Conservation (phyloP, 2,888 invertebrate genomes). For the Zygaena filipendulae region DNA sequence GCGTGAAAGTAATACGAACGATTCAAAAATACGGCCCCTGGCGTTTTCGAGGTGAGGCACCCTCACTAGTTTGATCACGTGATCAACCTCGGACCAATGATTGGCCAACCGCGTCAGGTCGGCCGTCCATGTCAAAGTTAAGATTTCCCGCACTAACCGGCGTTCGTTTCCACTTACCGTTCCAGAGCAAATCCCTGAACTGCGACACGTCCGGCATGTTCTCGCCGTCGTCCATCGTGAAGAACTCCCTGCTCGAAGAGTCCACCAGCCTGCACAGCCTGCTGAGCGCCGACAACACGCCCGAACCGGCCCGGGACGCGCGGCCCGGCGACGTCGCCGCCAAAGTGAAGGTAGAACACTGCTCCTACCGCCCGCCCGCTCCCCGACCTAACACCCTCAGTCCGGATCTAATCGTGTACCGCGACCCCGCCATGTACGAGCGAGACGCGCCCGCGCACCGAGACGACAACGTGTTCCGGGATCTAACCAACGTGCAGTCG, state of each 20-base stretch:
- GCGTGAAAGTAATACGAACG: too few species aligned
- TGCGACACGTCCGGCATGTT: conserved; percentile 83
- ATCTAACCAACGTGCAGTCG: conserved; percentile 48
- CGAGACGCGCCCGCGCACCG: conserved; percentile 15
- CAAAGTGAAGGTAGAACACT: conserved; percentile 66
- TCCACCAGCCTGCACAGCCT: conserved; percentile 71
- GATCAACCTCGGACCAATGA: too few species aligned
- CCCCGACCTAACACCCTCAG: conserved; percentile 37
- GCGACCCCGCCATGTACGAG: conserved; percentile 23
- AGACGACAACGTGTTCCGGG: conserved; percentile 31
- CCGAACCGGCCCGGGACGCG: conserved; percentile 35
- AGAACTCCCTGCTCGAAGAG: conserved; percentile 79
- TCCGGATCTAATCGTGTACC: conserved; percentile 23
- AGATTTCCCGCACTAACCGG: too few species aligned
- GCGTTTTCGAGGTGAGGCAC: too few species aligned
- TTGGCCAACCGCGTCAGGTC: too few species aligned
- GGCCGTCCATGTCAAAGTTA: too few species aligned
- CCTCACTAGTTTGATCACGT: too few species aligned
- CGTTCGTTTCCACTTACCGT: too few species aligned
- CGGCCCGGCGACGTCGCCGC: conserved; percentile 44
- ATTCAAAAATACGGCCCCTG: too few species aligned
- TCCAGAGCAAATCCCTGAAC: conserved; percentile 87
- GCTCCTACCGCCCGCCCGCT: conserved; percentile 57
- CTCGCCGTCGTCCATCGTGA: conserved; percentile 89
- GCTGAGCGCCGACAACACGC: conserved; percentile 49